phyloP scores from a whole-genome alignment of 2,113 vertebrate genomes.

The Circaetus cinerascens region DNA sequence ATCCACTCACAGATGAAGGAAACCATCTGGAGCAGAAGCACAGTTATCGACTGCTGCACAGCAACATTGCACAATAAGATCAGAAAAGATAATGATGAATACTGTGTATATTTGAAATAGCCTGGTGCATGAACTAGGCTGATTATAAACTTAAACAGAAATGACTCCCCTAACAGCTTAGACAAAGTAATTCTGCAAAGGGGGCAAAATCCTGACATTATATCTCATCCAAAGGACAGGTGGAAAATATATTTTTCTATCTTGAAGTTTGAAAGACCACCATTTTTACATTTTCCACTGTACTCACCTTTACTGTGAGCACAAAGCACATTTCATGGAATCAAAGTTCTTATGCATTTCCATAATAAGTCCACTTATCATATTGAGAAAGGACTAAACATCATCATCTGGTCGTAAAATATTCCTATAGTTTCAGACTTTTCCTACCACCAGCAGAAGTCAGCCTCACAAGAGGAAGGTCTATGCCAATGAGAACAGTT shows the following conservation, averaged over 20 bases:
- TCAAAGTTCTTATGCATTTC: background rate
- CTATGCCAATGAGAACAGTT: background rate
- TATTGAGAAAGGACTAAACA: background rate
- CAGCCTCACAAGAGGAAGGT: background rate
- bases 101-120: fast-evolving
- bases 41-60: background rate
- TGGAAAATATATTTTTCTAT: background rate
- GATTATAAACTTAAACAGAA: background rate
- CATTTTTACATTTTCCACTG: background rate
- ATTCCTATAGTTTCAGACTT: background rate
- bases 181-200: background rate
- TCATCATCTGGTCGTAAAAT: background rate
- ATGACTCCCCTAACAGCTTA: background rate
- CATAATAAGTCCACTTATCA: background rate
- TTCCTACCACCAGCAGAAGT: background rate
- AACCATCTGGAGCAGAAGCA: background rate
- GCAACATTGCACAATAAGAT: background rate
- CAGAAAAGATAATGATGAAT: background rate
- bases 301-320: background rate
- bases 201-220: background rate
- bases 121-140: background rate
- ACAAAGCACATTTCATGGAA: background rate
- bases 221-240: background rate
- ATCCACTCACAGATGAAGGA: background rate
- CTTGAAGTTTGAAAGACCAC: background rate